Percentiles rank a stretch among this genome's conserved stretches.
phyloP scores from a whole-genome alignment of 2,888 invertebrate species.

The Exephanes ischioxanthus region DNA sequence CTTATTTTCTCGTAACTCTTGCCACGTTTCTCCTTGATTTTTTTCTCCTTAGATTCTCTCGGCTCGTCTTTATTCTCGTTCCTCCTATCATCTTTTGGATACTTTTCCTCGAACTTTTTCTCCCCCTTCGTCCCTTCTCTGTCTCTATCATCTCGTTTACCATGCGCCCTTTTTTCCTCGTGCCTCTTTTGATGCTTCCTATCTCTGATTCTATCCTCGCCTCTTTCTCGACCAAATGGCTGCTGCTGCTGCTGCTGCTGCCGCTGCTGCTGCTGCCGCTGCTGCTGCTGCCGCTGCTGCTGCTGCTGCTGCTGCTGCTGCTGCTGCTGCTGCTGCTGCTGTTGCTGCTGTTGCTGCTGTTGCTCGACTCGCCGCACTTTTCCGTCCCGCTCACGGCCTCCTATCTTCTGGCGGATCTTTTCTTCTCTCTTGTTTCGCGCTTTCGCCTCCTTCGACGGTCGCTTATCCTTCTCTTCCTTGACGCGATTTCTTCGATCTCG shows the following conservation, averaged over 20 bases:
- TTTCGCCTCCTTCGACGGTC: conserved; percentile 81
- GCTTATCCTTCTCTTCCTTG: conserved; percentile 83
- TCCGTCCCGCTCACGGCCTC: conserved; percentile 61
- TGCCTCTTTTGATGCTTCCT: conserved; percentile 75
- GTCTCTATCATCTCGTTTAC: conserved; percentile 82
- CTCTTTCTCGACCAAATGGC: too few relatives aligned
- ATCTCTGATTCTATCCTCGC: conserved; percentile 48
- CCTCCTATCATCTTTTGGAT: conserved; percentile 85
- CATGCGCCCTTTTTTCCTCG: conserved; percentile 82
- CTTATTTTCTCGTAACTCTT: conserved; percentile 84
- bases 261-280: too few relatives aligned
- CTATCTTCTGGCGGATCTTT: conserved; percentile 74
- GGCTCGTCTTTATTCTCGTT: conserved; percentile 77
- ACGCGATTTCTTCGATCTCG: conserved; percentile 81
- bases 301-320: too few relatives aligned
- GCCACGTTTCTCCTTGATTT: conserved; percentile 84
- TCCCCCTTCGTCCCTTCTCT: conserved; percentile 76
- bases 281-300: too few relatives aligned
- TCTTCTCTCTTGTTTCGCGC: conserved; percentile 82
- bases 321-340: too few relatives aligned
- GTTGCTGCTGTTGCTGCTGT: too few relatives aligned
- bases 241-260: too few relatives aligned
- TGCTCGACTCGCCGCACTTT: background rate
- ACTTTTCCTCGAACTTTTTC: conserved; percentile 76
- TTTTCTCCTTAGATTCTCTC: conserved; percentile 76